Evolutionary conservation across 2,797 vertebrate genomes (phyloP).

Genomic region (Arrhamphus sclerolepis): DNA sequence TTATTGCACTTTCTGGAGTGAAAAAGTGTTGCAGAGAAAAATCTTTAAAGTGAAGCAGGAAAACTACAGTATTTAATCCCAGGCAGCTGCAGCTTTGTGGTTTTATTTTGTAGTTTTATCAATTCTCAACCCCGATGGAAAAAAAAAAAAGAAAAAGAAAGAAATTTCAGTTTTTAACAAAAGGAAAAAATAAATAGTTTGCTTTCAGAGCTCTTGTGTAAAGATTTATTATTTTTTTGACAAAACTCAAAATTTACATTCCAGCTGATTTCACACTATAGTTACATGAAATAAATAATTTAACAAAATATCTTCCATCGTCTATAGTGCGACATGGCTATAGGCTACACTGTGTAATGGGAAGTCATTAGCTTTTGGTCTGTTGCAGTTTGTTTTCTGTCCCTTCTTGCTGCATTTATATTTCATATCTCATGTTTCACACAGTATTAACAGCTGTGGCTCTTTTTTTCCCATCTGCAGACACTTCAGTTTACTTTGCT

Average conservation of each 20-base stretch:
- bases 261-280: slow-evolving; percentile 53
- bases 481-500: slow-evolving; percentile 83
- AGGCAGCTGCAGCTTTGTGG: no score
- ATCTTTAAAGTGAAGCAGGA: no score
- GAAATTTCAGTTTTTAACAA: neutral
- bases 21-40: no score
- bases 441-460: slow-evolving; percentile 84
- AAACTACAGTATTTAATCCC: no score
- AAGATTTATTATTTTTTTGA: no score
- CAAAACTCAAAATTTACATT: slow-evolving; percentile 25
- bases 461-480: slow-evolving; percentile 86
- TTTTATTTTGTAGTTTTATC: no score
- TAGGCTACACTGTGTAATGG: slow-evolving; percentile 73
- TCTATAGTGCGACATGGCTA: slow-evolving; percentile 59
- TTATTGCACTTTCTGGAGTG: no score
- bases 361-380: slow-evolving; percentile 77
- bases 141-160: neutral
- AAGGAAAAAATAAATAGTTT: neutral
- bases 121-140: no score
- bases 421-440: slow-evolving; percentile 84
- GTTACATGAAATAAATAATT: slow-evolving; percentile 55
- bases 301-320: slow-evolving; percentile 43
- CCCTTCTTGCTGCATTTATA: slow-evolving; percentile 81
- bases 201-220: no score
- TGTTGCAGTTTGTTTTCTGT: slow-evolving; percentile 77